A percentile compares a stretch with the other conserved stretches of the same genome.
phyloP scores from a whole-genome alignment of 1,140 invertebrate genomes.

The Mesaphorura yosii region DNA sequence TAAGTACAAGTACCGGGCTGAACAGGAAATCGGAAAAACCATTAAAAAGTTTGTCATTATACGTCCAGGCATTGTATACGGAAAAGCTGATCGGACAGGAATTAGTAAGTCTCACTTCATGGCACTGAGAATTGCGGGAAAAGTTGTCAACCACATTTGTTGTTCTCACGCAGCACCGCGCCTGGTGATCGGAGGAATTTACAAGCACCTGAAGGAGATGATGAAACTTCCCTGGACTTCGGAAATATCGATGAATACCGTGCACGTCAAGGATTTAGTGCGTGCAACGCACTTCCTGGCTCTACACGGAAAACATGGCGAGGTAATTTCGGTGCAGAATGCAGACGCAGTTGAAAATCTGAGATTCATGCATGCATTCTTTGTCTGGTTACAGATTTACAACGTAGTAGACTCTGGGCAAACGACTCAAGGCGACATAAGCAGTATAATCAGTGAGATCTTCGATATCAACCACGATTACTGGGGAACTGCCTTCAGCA shows the following conservation, averaged over 20 bases:
- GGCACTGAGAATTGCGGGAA: not conserved
- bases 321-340: constrained; percentile 11
- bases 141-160: not conserved
- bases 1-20: constrained; percentile 70
- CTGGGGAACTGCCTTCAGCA: constrained; percentile 64
- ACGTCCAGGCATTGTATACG: constrained; percentile 75
- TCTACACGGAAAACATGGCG: constrained; percentile 37
- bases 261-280: constrained; percentile 71
- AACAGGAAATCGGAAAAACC: constrained; percentile 58
- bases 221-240: constrained; percentile 84
- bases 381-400: constrained; percentile 47
- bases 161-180: constrained; percentile 52
- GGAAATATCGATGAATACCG: constrained; percentile 71
- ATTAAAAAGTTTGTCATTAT: constrained; percentile 61
- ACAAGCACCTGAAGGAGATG: constrained; percentile 72
- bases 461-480: constrained; percentile 79
- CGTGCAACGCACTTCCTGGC: constrained; percentile 61
- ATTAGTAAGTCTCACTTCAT: constrained; percentile 50
- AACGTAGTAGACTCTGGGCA: constrained; percentile 70
- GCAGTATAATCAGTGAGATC: constrained; percentile 62
- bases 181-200: constrained; percentile 71
- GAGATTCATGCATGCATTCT: not conserved
- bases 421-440: constrained; percentile 70
- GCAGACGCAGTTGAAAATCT: not conserved
- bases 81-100: constrained; percentile 65